phyloP scores from a whole-genome alignment of 2,888 invertebrate species.

The Drosophila emarginata region DNA sequence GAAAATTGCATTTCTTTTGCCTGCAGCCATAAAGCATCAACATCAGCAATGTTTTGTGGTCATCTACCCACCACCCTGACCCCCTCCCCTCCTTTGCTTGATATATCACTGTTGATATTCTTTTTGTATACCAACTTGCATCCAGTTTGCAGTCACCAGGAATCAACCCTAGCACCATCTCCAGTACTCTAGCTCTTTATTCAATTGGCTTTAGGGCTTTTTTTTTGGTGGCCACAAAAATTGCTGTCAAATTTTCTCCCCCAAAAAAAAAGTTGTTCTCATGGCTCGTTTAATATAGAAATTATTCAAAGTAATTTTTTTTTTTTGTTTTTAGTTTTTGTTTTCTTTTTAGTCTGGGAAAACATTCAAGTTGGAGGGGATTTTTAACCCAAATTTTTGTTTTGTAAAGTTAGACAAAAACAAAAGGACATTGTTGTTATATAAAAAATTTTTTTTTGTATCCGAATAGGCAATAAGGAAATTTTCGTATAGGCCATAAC shows the following conservation, averaged over 20 bases:
- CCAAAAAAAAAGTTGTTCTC: conserved; percentile 56
- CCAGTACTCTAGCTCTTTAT: not conserved
- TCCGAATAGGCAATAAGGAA: conserved; percentile 4
- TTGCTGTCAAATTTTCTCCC: conserved; percentile 58
- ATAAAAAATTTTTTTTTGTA: not conserved
- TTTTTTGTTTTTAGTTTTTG: conserved; percentile 9
- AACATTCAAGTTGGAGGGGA: conserved; percentile 32
- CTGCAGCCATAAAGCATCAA: conserved; percentile 64
- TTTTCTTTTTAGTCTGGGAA: conserved; percentile 49
- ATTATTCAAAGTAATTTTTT: conserved; percentile 64
- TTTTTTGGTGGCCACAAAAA: conserved; percentile 43
- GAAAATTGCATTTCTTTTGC: conserved; percentile 69
- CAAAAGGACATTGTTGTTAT: not conserved
- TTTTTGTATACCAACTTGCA: conserved; percentile 36
- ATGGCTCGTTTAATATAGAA: conserved; percentile 73
- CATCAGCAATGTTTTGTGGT: conserved; percentile 38
- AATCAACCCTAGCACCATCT: conserved; percentile 47
- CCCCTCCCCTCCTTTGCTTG: conserved; percentile 40
- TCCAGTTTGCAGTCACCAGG: not conserved
- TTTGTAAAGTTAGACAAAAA: not conserved
- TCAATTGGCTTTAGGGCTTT: conserved; percentile 32
- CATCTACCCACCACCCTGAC: not conserved
- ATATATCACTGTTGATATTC: conserved; percentile 77
- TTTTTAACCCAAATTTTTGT: conserved; percentile 15
- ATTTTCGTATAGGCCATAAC: conserved; percentile 31